phyloP scores from a whole-genome alignment of 1,140 invertebrate species.

The Episyrphus balteatus region DNA sequence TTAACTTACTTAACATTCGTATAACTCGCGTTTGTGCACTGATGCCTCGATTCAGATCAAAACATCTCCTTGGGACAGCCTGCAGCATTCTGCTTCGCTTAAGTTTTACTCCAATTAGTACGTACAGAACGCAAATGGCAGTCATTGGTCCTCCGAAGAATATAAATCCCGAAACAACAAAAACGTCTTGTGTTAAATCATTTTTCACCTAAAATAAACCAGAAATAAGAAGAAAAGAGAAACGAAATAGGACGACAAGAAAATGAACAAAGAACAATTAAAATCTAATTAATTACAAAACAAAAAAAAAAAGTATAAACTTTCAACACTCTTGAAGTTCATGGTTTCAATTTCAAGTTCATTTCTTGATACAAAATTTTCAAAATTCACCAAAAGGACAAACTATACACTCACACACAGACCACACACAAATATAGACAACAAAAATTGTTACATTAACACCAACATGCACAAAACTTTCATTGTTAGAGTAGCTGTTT shows the following conservation, averaged over 20 bases:
- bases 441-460: no score
- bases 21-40: constrained; percentile 50
- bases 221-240: constrained; percentile 9
- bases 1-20: constrained; percentile 52
- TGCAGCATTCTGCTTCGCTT: constrained; percentile 39
- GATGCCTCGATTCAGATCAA: constrained; percentile 31
- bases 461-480: background rate
- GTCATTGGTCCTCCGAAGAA: constrained; percentile 82
- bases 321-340: no score
- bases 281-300: background rate
- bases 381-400: no score
- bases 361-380: no score
- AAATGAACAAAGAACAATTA: background rate
- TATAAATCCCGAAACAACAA: constrained; percentile 71
- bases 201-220: constrained; percentile 42
- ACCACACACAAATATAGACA: no score
- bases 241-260: background rate
- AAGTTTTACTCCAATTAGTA: constrained; percentile 68
- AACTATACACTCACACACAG: no score
- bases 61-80: constrained; percentile 22
- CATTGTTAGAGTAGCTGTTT: background rate
- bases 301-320: background rate
- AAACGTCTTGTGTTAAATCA: constrained; percentile 57
- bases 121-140: constrained; percentile 71
- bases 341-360: no score